phyloP scores from a whole-genome alignment of 2,888 invertebrate species.

The Drosophila nr. medialis region DNA sequence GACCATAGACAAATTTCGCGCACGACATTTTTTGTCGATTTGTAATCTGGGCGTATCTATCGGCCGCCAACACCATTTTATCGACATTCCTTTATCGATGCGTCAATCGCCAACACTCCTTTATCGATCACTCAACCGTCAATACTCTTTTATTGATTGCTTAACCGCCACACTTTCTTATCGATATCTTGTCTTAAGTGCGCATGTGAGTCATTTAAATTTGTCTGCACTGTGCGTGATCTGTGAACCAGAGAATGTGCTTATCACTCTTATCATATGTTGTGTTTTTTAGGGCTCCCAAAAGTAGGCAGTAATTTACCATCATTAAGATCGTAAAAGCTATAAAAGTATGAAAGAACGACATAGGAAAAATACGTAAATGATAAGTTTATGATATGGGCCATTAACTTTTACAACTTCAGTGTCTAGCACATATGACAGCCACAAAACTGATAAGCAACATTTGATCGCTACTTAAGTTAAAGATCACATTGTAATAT shows the following conservation, averaged over 20 bases:
- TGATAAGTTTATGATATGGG: constrained; percentile 34
- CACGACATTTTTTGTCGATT: neutral
- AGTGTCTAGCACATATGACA: constrained; percentile 42
- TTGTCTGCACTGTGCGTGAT: neutral
- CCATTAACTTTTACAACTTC: constrained; percentile 41
- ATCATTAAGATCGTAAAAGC: neutral
- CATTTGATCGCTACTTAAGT: constrained; percentile 49
- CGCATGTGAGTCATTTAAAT: neutral
- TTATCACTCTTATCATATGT: neutral
- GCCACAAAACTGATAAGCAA: constrained; percentile 47
- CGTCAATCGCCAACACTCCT: neutral
- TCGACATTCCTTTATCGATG: neutral
- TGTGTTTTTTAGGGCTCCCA: neutral
- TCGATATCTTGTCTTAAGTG: neutral
- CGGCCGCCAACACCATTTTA: neutral
- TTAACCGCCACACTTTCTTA: neutral
- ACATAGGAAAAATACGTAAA: constrained; percentile 16
- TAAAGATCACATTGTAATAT: constrained; percentile 6
- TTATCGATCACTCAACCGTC: neutral
- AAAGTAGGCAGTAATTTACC: constrained; percentile 9
- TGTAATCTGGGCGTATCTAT: neutral
- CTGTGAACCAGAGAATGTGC: neutral
- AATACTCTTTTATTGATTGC: neutral
- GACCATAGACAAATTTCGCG: no score
- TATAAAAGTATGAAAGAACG: neutral